These are phyloP conservation scores for Nephila pilipes DNA, from an alignment of 1,140 invertebrate genomes.

Conservation along the genomic window DNA sequence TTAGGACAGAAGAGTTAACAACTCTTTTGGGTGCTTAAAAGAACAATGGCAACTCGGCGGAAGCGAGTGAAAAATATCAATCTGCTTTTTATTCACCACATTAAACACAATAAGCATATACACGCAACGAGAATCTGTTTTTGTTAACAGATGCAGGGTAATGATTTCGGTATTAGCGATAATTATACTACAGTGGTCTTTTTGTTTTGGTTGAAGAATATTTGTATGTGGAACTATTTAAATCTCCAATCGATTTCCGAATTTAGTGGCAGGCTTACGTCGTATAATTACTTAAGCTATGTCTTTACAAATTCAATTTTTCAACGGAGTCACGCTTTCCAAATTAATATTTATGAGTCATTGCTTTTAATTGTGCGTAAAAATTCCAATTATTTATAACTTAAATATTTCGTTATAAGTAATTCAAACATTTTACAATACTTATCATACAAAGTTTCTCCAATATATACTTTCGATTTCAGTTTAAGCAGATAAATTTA, in stretches of 20 bases:
- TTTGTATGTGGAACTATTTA: neutral
- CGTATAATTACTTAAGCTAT: neutral
- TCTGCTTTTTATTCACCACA: neutral
- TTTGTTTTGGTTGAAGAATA: neutral
- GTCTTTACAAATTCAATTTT: neutral
- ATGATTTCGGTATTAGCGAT: neutral
- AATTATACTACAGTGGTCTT: neutral
- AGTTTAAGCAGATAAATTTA: too few relatives aligned
- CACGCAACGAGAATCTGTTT: neutral
- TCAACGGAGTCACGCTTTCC: neutral
- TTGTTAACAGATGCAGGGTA: conserved; percentile 12
- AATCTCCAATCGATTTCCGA: neutral
- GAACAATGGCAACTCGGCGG: conserved; percentile 12
- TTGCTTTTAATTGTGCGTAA: neutral
- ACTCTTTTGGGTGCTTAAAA: conserved; percentile 7
- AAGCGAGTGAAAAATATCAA: neutral
- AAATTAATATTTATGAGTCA: neutral
- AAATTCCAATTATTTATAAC: neutral
- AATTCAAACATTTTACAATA: too few relatives aligned
- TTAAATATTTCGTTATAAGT: neutral
- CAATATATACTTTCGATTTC: too few relatives aligned
- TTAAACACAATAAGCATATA: neutral
- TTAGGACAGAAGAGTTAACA: conserved; percentile 17
- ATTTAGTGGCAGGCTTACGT: neutral
- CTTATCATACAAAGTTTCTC: too few relatives aligned